Evolutionary conservation across 2,113 vertebrate genomes (phyloP).

Genomic region (Calyptomena viridis): DNA sequence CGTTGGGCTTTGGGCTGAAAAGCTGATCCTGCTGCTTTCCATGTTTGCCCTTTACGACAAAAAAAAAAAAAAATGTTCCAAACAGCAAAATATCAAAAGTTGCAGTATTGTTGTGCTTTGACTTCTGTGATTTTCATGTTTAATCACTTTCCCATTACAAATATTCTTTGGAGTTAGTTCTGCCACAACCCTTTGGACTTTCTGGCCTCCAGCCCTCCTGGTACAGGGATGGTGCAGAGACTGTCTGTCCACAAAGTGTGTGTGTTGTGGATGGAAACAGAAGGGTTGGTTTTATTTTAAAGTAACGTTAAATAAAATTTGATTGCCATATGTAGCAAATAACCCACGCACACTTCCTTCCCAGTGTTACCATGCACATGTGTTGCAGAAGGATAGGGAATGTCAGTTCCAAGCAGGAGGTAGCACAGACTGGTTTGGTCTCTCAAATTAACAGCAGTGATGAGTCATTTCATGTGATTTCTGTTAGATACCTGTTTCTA

Average conservation of each 20-base stretch:
- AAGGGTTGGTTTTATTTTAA: neutral
- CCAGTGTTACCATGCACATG: neutral
- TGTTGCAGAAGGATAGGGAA: neutral
- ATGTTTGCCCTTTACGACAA: slow-evolving; percentile 16
- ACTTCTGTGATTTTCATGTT: neutral
- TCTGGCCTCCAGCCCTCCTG: neutral
- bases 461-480: neutral
- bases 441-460: neutral
- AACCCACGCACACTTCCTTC: neutral
- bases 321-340: neutral
- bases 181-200: neutral
- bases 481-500: neutral
- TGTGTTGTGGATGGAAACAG: neutral
- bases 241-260: neutral
- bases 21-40: neutral
- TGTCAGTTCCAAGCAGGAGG: neutral
- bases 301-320: neutral
- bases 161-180: neutral
- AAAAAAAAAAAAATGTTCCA: slow-evolving; percentile 52
- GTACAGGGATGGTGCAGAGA: accelerated
- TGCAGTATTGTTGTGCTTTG: neutral
- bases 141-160: neutral
- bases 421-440: neutral
- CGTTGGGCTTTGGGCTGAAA: neutral
- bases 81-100: slow-evolving; percentile 51